Evolutionary conservation across 1,140 invertebrate species (phyloP).

Genomic region (Zaprionus africanus): DNA sequence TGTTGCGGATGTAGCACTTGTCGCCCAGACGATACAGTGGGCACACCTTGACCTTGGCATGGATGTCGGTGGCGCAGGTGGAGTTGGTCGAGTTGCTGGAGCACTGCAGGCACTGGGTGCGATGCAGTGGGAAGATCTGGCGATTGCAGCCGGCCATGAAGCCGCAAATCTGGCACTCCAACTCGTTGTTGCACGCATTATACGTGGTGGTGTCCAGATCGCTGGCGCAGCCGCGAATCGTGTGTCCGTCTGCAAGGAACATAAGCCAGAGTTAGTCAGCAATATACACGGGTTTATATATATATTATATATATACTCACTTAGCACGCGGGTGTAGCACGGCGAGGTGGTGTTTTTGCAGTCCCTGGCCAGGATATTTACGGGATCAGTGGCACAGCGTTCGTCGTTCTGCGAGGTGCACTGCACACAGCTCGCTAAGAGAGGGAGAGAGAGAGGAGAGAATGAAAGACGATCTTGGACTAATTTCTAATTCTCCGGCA

Average conservation of each 20-base stretch:
- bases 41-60: slow-evolving; percentile 53
- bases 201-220: slow-evolving; percentile 67
- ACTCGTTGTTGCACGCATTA: slow-evolving; percentile 66
- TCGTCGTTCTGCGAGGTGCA: slow-evolving; percentile 66
- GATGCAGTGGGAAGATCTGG: slow-evolving; percentile 64
- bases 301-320: no score
- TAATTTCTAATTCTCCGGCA: background rate
- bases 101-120: slow-evolving; percentile 73
- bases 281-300: background rate
- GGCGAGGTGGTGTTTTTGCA: slow-evolving; percentile 49
- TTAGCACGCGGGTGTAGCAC: slow-evolving; percentile 62
- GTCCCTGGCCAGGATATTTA: slow-evolving; percentile 63
- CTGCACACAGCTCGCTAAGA: slow-evolving; percentile 74
- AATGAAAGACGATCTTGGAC: background rate
- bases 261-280: background rate
- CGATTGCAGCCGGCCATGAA: slow-evolving; percentile 75
- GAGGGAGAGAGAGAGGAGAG: background rate
- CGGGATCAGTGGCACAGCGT: slow-evolving; percentile 70
- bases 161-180: slow-evolving; percentile 67
- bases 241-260: slow-evolving; percentile 61
- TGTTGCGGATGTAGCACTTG: slow-evolving; percentile 76
- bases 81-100: slow-evolving; percentile 60
- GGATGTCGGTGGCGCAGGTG: slow-evolving; percentile 60
- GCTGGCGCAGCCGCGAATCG: slow-evolving; percentile 71
- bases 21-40: slow-evolving; percentile 73